Percentiles rank a stretch among this genome's conserved stretches.
Conservation (phyloP, 1,140 invertebrate genomes). For the Trypoxylus dichotomus region DNA sequence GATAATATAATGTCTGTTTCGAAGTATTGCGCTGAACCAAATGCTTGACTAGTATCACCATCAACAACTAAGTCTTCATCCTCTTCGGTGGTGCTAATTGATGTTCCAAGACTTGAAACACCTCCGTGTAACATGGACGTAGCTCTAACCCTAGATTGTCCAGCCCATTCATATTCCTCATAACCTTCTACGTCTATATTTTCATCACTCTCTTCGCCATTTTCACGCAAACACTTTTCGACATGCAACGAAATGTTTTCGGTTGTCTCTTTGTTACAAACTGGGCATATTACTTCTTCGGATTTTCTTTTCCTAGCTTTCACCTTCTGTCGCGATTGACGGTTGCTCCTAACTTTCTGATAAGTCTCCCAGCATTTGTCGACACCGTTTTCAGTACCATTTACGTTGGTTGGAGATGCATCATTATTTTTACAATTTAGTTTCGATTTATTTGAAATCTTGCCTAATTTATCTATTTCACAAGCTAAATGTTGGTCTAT, state of each 20-base stretch:
- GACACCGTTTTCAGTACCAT: slow-evolving; percentile 60
- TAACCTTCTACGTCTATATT: slow-evolving; percentile 70
- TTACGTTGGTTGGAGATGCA: slow-evolving; percentile 57
- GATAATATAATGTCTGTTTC: slow-evolving; percentile 71
- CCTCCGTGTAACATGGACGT: slow-evolving; percentile 72
- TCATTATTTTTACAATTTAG: slow-evolving; percentile 50
- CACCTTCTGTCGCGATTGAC: slow-evolving; percentile 60
- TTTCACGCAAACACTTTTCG: slow-evolving; percentile 68
- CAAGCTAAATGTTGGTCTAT: slow-evolving; percentile 73
- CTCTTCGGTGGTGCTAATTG: slow-evolving; percentile 56
- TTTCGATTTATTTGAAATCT: slow-evolving; percentile 53
- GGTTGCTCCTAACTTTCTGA: slow-evolving; percentile 72
- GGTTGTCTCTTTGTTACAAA: slow-evolving; percentile 70
- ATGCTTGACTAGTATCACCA: slow-evolving; percentile 81
- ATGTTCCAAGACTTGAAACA: slow-evolving; percentile 62
- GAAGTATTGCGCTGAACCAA: slow-evolving; percentile 82
- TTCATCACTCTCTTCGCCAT: slow-evolving; percentile 67
- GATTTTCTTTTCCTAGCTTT: slow-evolving; percentile 61
- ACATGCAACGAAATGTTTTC: slow-evolving; percentile 79
- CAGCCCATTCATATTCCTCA: slow-evolving; percentile 84
- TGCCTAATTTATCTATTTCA: slow-evolving; percentile 75
- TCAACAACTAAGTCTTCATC: slow-evolving; percentile 57
- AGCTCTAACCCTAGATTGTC: slow-evolving; percentile 72
- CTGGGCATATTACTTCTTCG: slow-evolving; percentile 70
- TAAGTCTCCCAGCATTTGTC: slow-evolving; percentile 76